These are phyloP conservation scores for Dromococcyx pavoninus DNA, from an alignment of 2,797 vertebrate species.

Conservation along the genomic window DNA sequence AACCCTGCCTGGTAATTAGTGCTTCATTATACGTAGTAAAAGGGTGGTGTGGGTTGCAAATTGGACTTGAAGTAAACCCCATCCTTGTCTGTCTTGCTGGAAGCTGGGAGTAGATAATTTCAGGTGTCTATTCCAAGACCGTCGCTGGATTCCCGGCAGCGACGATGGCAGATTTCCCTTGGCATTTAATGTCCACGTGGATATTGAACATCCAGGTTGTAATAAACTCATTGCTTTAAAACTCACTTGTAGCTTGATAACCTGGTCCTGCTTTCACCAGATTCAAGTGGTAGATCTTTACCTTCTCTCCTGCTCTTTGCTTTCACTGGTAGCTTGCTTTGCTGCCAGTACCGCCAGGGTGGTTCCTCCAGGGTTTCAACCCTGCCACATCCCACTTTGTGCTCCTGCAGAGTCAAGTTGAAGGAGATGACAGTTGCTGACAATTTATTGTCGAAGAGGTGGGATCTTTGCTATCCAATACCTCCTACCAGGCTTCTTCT, in stretches of 20 bases:
- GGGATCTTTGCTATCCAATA: not conserved
- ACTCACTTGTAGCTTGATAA: no score
- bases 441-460: not conserved
- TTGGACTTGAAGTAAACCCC: not conserved
- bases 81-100: accelerated
- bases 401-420: not conserved
- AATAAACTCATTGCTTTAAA: not conserved
- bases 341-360: not conserved
- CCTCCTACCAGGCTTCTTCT: not conserved
- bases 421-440: not conserved
- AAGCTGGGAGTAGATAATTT: not conserved
- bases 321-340: not conserved
- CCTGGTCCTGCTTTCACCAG: accelerated
- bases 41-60: not conserved
- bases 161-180: not conserved
- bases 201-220: not conserved
- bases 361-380: not conserved
- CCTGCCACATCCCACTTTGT: not conserved
- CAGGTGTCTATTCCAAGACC: accelerated
- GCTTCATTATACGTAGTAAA: not conserved
- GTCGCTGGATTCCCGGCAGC: accelerated
- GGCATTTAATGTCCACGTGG: not conserved
- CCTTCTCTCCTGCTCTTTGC: not conserved
- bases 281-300: accelerated
- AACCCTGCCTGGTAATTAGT: not conserved